phyloP scores from a whole-genome alignment of 92 coral and sea anemone species.

The Hydrozoanthus gracilis region DNA sequence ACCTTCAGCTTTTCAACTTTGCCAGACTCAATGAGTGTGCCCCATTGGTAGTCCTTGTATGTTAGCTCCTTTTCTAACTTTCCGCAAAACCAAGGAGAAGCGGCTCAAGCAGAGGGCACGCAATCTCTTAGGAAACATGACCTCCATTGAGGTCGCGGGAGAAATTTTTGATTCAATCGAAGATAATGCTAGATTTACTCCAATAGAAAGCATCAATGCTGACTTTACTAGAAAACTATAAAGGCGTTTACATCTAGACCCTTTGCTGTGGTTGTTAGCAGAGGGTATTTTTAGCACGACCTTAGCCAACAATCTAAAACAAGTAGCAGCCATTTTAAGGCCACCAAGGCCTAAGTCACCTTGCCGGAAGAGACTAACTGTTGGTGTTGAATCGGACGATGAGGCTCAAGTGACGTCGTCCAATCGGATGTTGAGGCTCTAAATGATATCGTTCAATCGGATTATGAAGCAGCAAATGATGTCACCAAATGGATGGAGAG shows the following conservation, averaged over 20 bases:
- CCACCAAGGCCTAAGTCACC: no score
- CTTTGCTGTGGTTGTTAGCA: slow-evolving; percentile 20
- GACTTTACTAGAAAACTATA: slow-evolving; percentile 8
- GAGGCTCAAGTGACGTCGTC: no score
- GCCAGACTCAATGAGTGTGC: no score
- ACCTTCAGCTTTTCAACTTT: no score
- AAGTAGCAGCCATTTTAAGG: neutral
- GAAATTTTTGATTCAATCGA: slow-evolving; percentile 35
- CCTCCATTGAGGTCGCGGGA: slow-evolving; percentile 45
- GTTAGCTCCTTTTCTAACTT: no score
- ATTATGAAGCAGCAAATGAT: no score
- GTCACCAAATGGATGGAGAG: no score
- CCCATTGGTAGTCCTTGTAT: no score
- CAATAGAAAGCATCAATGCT: slow-evolving; percentile 9
- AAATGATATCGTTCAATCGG: no score
- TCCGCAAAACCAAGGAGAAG: slow-evolving; percentile 38
- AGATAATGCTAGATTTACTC: neutral
- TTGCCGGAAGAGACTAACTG: no score
- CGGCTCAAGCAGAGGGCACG: slow-evolving; percentile 47
- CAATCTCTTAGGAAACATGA: slow-evolving; percentile 26
- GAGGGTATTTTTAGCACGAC: slow-evolving; percentile 13
- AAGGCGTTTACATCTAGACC: slow-evolving; percentile 9
- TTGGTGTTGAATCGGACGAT: no score
- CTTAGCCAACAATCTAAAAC: neutral
- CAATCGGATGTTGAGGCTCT: no score